Evolutionary conservation across 2,113 vertebrate species (phyloP).

Genomic region (Podarcis raffonei): DNA sequence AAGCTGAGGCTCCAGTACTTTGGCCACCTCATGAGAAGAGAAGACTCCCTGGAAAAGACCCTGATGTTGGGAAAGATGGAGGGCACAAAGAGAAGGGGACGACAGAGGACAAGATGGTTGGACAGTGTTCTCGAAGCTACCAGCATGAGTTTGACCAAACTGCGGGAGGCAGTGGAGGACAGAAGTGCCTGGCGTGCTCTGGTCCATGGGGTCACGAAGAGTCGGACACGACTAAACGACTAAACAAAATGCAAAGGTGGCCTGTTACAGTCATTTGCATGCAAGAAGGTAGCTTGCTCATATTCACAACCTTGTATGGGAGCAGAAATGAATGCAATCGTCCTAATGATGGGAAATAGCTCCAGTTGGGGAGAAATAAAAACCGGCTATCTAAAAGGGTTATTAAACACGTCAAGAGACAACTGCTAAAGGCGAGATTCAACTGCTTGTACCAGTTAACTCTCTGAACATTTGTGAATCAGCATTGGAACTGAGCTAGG

Average conservation of each 20-base stretch:
- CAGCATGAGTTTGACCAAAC: no score
- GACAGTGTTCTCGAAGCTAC: no score
- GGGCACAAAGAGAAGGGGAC: no score
- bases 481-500: neutral
- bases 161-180: no score
- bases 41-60: no score
- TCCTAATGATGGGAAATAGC: neutral
- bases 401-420: neutral
- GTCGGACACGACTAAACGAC: no score
- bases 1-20: no score
- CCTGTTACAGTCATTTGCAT: neutral
- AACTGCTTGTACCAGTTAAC: neutral
- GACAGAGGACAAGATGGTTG: no score
- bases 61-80: no score
- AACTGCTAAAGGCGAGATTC: neutral
- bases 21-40: no score
- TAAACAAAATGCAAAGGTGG: neutral
- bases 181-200: no score
- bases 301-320: neutral
- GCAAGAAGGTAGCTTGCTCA: neutral
- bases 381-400: neutral
- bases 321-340: neutral
- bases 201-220: no score
- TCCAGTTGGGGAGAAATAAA: neutral
- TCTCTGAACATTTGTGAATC: neutral